Base-by-base conservation (phyloP, 2,113 vertebrate species). In the Mellivora capensis region DNA sequence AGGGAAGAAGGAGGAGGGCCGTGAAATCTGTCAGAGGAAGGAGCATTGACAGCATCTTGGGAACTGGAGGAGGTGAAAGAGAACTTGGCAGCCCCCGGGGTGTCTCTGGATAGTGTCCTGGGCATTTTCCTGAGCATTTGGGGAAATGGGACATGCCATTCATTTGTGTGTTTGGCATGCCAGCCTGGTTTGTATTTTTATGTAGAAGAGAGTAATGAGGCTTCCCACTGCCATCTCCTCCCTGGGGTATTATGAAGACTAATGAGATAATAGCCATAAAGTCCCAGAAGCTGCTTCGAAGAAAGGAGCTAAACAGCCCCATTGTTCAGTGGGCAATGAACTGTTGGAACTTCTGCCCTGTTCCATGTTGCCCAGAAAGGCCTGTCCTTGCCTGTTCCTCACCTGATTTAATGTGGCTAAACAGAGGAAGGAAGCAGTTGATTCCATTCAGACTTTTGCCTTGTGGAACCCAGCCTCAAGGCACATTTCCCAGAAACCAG, bases 241-340 rank as follows among this genome's bases (percentile, higher is more conserved):
- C 91, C 69, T 61, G 62, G 64, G 54, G 67, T 74, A 34, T 91
- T 86, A 59, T 49, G 79, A 93, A n/a, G 61, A 85, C 62, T 89
- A 94, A 94, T 95, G 92, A 96, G 83, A 93, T 92, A 87, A 94
- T 85, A 87, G 39, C 57, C 67, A 39, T 93, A 71, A 96, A 92
- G 49, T 52, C n/a, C 44, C 37, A 96, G 86, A 90, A 95, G 90
- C 91, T 91, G n/a, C 47, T 96, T 37, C 39, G 92, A 91, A 74
- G 90, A 69, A 76, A 72, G 69, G 42, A 62, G 39, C 61, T 89
- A 27, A 84, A 20, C 29, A 93, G 95, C 39, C 7, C 74, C 64
- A 18, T 76, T 96, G 83, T 93, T 97, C 12, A 69, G 29, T 62
- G 87, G 91, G 76, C 29, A 87, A 37, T 20, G 29, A 77, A 47